Percentiles rank a stretch among this genome's conserved stretches.
phyloP scores from a whole-genome alignment of 2,888 invertebrate genomes.

The Pterostichus madidus region DNA sequence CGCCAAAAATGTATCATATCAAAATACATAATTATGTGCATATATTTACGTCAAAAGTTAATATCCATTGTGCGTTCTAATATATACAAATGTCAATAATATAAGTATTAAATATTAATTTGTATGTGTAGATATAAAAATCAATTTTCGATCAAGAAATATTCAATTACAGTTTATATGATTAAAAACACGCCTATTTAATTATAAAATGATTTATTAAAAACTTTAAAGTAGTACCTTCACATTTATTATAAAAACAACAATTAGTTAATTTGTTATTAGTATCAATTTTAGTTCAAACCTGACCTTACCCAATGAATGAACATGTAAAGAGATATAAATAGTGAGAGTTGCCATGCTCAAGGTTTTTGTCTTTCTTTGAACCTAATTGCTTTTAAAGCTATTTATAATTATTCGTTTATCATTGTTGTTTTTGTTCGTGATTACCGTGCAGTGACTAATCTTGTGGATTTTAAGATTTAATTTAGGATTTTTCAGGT shows the following conservation, averaged over 20 bases:
- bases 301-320: slow-evolving; percentile 39
- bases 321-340: slow-evolving; percentile 24
- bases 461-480: slow-evolving; percentile 26
- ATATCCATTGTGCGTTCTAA: no score
- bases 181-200: neutral
- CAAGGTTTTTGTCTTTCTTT: slow-evolving; percentile 59
- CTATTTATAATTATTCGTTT: slow-evolving; percentile 59
- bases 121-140: no score
- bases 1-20: no score
- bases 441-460: slow-evolving; percentile 32
- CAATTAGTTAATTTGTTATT: neutral
- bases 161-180: no score
- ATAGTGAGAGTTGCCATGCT: slow-evolving; percentile 56
- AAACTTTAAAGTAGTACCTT: neutral
- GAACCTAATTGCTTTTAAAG: slow-evolving; percentile 59
- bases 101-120: no score
- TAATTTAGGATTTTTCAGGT: slow-evolving; percentile 6
- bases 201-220: neutral
- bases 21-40: no score
- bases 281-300: neutral
- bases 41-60: no score
- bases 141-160: no score
- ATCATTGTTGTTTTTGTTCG: slow-evolving; percentile 40
- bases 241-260: slow-evolving; percentile 1
- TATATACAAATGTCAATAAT: no score